These are phyloP conservation scores for Drosophila neocordata DNA, from an alignment of 1,140 invertebrate species.

Conservation along the genomic window DNA sequence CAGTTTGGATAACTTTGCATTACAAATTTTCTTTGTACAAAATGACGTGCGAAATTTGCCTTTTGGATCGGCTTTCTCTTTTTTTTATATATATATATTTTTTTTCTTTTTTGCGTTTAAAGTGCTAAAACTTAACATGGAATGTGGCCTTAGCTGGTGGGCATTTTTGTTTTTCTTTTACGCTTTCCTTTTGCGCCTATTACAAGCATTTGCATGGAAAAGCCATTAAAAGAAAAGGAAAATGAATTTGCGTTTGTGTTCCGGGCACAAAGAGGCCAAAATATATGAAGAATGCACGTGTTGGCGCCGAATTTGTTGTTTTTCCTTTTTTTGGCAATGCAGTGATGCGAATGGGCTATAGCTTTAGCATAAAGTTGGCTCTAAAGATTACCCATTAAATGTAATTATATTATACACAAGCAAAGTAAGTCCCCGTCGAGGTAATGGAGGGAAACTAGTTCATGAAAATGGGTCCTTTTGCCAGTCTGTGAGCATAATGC, in stretches of 20 bases:
- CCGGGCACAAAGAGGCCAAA: conserved; percentile 21
- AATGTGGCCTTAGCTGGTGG: conserved; percentile 25
- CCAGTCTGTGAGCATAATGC: too few species aligned
- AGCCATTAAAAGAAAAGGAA: conserved; percentile 41
- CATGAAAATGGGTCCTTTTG: too few species aligned
- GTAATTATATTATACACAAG: not conserved
- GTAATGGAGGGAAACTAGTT: too few species aligned
- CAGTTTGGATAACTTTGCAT: conserved; percentile 70
- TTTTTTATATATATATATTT: too few species aligned
- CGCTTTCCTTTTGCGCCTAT: conserved; percentile 20
- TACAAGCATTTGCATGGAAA: conserved; percentile 62
- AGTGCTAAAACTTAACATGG: conserved; percentile 73
- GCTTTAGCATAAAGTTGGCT: not conserved
- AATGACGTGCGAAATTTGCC: conserved; percentile 68
- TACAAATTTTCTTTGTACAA: conserved; percentile 59
- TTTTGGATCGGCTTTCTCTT: not conserved
- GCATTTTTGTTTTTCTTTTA: conserved; percentile 14
- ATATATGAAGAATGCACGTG: conserved; percentile 27
- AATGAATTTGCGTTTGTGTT: conserved; percentile 50
- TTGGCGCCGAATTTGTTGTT: not conserved
- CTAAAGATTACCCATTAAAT: not conserved
- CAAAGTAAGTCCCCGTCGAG: too few species aligned
- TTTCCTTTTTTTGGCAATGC: not conserved
- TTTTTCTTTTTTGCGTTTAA: conserved; percentile 32
- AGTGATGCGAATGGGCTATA: not conserved